Base-by-base conservation (phyloP, 1,140 invertebrate genomes). In the Adelges cooleyi region DNA sequence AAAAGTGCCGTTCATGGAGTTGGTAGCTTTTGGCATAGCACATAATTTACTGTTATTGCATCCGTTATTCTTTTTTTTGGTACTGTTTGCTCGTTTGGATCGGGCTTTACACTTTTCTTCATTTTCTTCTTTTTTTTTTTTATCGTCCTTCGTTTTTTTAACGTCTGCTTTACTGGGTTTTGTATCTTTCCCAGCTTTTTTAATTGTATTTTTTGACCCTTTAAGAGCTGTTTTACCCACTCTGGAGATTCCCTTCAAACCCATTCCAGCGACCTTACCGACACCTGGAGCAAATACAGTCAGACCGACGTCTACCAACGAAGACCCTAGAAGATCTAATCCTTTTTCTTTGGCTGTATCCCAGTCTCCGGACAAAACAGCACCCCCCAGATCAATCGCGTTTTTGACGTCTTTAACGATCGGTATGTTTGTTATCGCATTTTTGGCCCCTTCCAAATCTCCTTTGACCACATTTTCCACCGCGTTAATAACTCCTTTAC, bases 391-490 rank as follows among this genome's bases (percentile, higher is more conserved):
- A 3, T 67, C 59, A 9, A 65, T 56, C 23, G 36, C 59, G 27
- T 65, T 67, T 65, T 65, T 65, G 4, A 67, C 48, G 51, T 67
- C 66, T 65, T 67, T 67, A 2, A 67, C 66, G n/a, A 67, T 50
- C 18, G 66, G 66, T 42, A 65, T 65, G n/a, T 67, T 52, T 40
- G 36, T 46, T 38, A 67, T 65, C 18, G 44, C 59, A 11, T 67
- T 48, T 27, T 50, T 51, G 13, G 54, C 66, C 23, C 56, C 44
- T 11, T 65, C 40, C 38, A 65, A 65, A 51, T 67, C 66, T 36
- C 66, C 66, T 46, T 48, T 67, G n/a, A 67, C 59, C 9, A 52
- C 66, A 18, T 67, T 67, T 17, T 40, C 56, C 6, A 65, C 54
- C 3, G 66, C 48, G 15, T 67, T 49, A 13, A 40, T 56, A n/a